Conservation (phyloP, 2,797 vertebrate genomes). For the Muraenolepis orangiensis region DNA sequence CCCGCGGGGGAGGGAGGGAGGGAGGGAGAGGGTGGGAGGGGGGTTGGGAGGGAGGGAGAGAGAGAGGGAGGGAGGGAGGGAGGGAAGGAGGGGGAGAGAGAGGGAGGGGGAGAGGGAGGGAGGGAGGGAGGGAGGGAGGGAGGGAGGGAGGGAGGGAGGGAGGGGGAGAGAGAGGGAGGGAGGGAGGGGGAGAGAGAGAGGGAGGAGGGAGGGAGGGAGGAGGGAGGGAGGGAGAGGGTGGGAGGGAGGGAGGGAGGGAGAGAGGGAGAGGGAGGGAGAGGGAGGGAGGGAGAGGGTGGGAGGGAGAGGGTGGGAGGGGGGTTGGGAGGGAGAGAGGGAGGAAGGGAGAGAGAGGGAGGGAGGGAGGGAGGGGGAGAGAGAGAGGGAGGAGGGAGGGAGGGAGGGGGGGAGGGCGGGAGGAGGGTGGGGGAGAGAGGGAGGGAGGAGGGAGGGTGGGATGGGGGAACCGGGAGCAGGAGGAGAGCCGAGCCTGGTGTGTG, state of each 20-base stretch:
- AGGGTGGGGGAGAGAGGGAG: no score
- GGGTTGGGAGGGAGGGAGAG: conserved; percentile 34
- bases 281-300: conserved; percentile 30
- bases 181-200: no score
- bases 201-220: conserved; percentile 32
- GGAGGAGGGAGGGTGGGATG: conserved; percentile 32
- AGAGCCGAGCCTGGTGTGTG: conserved; percentile 44
- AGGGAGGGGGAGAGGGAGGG: no score
- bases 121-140: conserved; percentile 33
- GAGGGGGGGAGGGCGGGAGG: conserved; percentile 30
- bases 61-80: conserved; percentile 31
- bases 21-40: conserved; percentile 32
- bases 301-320: conserved; percentile 30
- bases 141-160: conserved; percentile 33
- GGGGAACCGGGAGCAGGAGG: conserved; percentile 29
- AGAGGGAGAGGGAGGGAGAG: conserved; percentile 31
- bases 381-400: conserved; percentile 34
- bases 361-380: conserved; percentile 26
- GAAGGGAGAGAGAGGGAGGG: no score
- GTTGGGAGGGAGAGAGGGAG: no score
- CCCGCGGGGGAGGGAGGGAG: conserved; percentile 45
- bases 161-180: conserved; percentile 21
- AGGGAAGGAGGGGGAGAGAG: conserved; percentile 26
- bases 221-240: conserved; percentile 31
- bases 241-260: conserved; percentile 34